Conservation (phyloP, 2,113 vertebrate species). For the Cygnus buccinator region DNA sequence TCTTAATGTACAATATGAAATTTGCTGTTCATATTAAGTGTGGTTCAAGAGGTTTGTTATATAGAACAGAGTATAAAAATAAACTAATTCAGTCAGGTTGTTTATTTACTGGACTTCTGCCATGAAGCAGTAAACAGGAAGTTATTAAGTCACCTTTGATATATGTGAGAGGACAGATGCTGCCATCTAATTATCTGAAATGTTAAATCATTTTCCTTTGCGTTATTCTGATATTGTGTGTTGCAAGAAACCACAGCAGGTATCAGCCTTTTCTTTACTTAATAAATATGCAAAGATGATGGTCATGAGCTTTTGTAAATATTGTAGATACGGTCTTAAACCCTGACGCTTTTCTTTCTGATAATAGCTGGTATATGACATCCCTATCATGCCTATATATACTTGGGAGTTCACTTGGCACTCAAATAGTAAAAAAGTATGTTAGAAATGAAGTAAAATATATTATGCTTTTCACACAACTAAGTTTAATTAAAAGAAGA, state of each 20-base stretch:
- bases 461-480: constrained; percentile 13
- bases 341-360: not conserved
- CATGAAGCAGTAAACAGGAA: constrained; percentile 12
- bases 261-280: not conserved
- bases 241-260: not conserved
- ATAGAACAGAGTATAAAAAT: constrained; percentile 44
- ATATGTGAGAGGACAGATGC: constrained; percentile 79
- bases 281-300: not conserved
- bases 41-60: constrained; percentile 79
- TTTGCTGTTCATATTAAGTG: constrained; percentile 69
- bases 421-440: rapidly evolving
- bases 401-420: rapidly evolving
- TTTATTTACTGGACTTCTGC: constrained; percentile 29
- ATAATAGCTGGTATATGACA: not conserved
- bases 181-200: constrained; percentile 57
- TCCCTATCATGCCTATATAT: not conserved
- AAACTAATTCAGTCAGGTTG: not conserved
- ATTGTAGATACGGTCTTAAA: rapidly evolving
- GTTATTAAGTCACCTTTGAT: constrained; percentile 72
- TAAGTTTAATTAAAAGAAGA: constrained; percentile 33
- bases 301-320: not conserved
- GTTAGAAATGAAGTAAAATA: not conserved
- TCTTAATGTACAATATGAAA: not conserved
- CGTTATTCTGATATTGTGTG: not conserved
- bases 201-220: not conserved